These are phyloP conservation scores for Scophthalmus maximus DNA, from an alignment of 2,113 vertebrate genomes.

Conservation along the genomic window DNA sequence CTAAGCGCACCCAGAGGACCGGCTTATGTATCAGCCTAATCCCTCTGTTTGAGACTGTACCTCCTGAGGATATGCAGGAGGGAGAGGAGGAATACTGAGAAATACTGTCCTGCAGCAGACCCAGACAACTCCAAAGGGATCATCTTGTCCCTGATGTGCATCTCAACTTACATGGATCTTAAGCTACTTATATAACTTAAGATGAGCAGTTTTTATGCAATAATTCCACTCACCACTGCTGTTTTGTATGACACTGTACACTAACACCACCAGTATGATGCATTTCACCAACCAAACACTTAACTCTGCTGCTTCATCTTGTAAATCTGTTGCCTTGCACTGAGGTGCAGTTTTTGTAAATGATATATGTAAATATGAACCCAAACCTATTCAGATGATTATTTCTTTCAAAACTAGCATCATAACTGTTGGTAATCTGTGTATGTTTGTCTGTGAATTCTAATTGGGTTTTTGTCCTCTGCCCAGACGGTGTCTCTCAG, in stretches of 20 bases:
- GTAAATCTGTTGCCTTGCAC: conserved; percentile 31
- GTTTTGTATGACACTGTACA: conserved; percentile 32
- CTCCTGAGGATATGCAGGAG: conserved; percentile 48
- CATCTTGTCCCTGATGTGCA: conserved; percentile 26
- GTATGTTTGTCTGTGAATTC: conserved; percentile 13
- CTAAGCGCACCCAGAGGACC: conserved; percentile 35
- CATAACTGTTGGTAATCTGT: conserved; percentile 28
- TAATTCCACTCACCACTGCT: conserved; percentile 27
- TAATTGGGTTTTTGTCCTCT: conserved; percentile 23
- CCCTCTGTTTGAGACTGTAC: conserved; percentile 50
- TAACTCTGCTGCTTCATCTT: conserved; percentile 25
- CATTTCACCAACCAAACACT: conserved; percentile 16
- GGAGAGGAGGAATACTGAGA: conserved; percentile 63
- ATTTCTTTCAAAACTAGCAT: conserved; percentile 7
- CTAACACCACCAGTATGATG: neutral
- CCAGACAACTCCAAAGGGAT: conserved; percentile 26
- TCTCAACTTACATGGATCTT: conserved; percentile 18
- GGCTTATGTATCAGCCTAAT: conserved; percentile 37
- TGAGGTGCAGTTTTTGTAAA: conserved; percentile 55
- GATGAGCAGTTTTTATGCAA: conserved; percentile 21
- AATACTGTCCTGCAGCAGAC: conserved; percentile 47
- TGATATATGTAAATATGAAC: conserved; percentile 70
- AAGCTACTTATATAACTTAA: neutral
- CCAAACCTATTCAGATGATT: conserved; percentile 28
- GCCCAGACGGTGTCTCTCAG: conserved; percentile 67